Evolutionary conservation across 2,797 vertebrate genomes (phyloP), one percentile per base, ranked within the genome.

Genomic region (Echeneis naucrates): DNA sequence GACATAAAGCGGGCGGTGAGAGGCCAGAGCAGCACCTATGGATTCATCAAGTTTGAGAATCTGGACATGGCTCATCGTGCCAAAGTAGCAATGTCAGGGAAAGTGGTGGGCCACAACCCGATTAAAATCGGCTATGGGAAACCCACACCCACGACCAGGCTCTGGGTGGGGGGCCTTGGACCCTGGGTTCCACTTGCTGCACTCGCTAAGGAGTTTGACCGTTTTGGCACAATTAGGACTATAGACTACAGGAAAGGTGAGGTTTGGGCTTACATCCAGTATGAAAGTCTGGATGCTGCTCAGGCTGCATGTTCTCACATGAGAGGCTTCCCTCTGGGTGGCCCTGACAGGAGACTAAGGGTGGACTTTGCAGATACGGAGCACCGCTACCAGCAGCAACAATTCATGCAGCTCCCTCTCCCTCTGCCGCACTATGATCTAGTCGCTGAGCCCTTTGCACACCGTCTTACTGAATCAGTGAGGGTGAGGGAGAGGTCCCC

Each of bases 341-440:
- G 98, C 0, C 95, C 96, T 0, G 97, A 99, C 64, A 91, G 97
- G 51, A 95, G 97, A 35, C 95, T 99, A 35, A 90, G 98, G 27
- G 98, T 99, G n/a, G 98, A 99, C 90, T 99, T 99, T 76, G 98
- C 98, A 0, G 98, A 99, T 80, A 96, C 97, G 0, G 98, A 99
- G 75, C 95, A 97, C 40, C 96, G 96, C 62, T 98, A 97, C 92
- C 96, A 97, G 83, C 97, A 97, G 75, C 70, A 65, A 50, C 71
- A 57, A 21, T 97, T 95, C 84, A 81, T 98, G 84, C 98, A 97
- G 82, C 95, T 97, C 5, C 90, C 91, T 1, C 92, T 98, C 59
- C 96, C 97, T 0, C 91, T 97, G 78, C 84, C 90, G 0, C 96
- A 96, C 86, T 99, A 96, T 11, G 97, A 99, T 75, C 80, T 98